Base-by-base conservation (phyloP, 2,888 invertebrate genomes). In the Lomographa bimaculata region DNA sequence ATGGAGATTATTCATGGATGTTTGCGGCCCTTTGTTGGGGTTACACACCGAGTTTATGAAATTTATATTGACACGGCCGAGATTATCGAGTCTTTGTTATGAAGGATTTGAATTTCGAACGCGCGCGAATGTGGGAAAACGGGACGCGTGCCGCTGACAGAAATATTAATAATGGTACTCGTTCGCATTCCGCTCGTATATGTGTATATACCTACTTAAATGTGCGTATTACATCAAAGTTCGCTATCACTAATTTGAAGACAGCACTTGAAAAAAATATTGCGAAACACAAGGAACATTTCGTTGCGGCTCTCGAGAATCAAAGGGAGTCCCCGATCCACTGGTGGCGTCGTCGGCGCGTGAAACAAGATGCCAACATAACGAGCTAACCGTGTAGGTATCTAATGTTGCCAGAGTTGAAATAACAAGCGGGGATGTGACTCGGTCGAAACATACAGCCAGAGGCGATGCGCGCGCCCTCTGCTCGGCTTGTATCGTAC, bases 1-100 rank as follows among this genome's bases (percentile, higher is more conserved):
- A 82, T 80, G 77, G 79, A 81, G 82, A 84, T 84, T 84, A 84
- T 84, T 84, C 84, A 84, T 84, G 82, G 82, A 80, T 79, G 80
- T 82, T 82, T 80, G 80, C 75, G 71, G 66, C 62, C 73, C 75
- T 68, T 82, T 81, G 82, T 82, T 67, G 68, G 78, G 71, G 78
- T 72, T 76, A 72, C 67, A 70, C 74, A 54, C 70, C 52, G 79
- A 79, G 80, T 82, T 82, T 84, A 82, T 82, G 82, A 84, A 82
- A 83, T 83, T 83, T 83, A 83, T 81, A 81, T 82, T 81, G 81
- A 81, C 81, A 80, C 79, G 80, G 74, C 74, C 64, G 66, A 79
- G 82, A 82, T 83, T 83, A 82, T 82, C 66, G 79, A 75, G 74
- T 74, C 76, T 73, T 82, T 82, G 82, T 83, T 80, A 75, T 74